Evolutionary conservation across 2,113 vertebrate species (phyloP), one percentile per base, ranked within the genome.

Genomic region (Oplegnathus fasciatus): DNA sequence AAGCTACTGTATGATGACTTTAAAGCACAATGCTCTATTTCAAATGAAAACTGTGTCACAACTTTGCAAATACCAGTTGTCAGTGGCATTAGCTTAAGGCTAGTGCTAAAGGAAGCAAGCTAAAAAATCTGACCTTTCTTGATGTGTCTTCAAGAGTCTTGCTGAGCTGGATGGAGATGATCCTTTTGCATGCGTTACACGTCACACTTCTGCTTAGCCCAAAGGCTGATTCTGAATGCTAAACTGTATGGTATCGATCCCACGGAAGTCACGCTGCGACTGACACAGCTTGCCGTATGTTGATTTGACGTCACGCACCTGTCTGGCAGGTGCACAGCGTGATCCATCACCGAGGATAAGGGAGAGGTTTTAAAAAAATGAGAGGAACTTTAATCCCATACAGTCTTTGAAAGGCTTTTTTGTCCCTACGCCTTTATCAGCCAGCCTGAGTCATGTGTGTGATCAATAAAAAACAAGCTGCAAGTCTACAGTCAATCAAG

Each of bases 251-350:
- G 14, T 72, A 82, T 88, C 9, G 84, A 87, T 85, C 67, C 44
- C 2, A 9, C 7, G n/a, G 67, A 28, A n/a, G 75, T 67, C 68
- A 13, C 30, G 44, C 64, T 79, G 78, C 26, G 52, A 40, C 44
- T 5, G 26, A n/a, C 34, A 14, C 82, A 70, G 64, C 50, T 76
- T n/a, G 61, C 42, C 0, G 6, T 57, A 37, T 72, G 76, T 68
- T 73, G 85, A 66, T 83, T 70, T 69, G 80, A 80, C 15, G 34
- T 85, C 72, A 61, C 73, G 14, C 62, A 71, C 37, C 76, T 70
- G 69, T 74, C 74, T 64, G 71, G 61, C 78, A 80, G 74, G 65
- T 68, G 50, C 74, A 61, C 64, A 48, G 48, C 40, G 60, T 30
- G 78, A 67, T 60, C 22, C 32, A 68, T 69, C 52, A 42, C 75